These are phyloP conservation scores for Strix occidentalis DNA, from an alignment of 2,797 vertebrate species.

Conservation along the genomic window DNA sequence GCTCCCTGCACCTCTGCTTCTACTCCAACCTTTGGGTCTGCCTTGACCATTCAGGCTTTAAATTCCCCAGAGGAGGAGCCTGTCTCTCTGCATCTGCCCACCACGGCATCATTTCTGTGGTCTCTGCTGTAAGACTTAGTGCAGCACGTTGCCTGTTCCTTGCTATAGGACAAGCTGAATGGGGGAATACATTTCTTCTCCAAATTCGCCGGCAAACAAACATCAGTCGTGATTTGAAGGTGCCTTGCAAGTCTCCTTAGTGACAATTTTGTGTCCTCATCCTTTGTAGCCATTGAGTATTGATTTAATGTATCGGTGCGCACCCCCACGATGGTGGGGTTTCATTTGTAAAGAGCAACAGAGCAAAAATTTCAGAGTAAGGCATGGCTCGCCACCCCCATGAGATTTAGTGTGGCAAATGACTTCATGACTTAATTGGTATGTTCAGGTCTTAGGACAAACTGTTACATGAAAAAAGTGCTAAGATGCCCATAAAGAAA, in stretches of 20 bases:
- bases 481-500: background rate
- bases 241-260: background rate
- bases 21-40: background rate
- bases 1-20: background rate
- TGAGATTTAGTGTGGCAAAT: background rate
- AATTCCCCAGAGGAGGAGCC: background rate
- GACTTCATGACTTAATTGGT: background rate
- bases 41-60: background rate
- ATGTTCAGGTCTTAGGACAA: background rate
- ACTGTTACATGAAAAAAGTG: background rate
- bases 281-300: fast-evolving
- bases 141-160: too few species aligned
- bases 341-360: background rate
- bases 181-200: background rate
- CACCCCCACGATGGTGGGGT: too few species aligned
- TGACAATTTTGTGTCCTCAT: background rate
- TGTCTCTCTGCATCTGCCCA: background rate
- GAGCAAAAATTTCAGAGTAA: background rate
- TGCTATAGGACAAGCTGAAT: background rate
- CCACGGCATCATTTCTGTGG: background rate
- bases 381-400: background rate
- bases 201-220: background rate
- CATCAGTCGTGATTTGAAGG: background rate
- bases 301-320: fast-evolving
- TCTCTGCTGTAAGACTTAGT: background rate